Conservation (phyloP, 2,888 invertebrate species). For the Epistrophe grossulariae region DNA sequence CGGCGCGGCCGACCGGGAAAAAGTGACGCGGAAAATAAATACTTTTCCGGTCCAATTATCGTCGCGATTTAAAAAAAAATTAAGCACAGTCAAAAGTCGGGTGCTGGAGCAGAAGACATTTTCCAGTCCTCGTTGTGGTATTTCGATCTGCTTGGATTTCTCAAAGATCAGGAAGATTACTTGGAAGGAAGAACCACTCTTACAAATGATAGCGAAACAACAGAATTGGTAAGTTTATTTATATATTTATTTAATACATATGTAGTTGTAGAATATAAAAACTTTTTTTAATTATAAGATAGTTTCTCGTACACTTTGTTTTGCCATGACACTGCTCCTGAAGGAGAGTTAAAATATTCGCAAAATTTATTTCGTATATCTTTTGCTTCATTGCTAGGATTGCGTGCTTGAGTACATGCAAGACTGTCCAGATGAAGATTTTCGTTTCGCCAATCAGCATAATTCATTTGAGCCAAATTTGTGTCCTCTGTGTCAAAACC, state of each 20-base stretch:
- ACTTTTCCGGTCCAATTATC: too few relatives aligned
- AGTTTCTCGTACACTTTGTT: constrained; percentile 24
- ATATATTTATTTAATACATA: not conserved
- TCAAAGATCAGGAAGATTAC: constrained; percentile 20
- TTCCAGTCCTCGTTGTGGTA: too few relatives aligned
- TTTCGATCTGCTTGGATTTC: constrained; percentile 9
- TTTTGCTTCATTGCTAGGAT: constrained; percentile 22
- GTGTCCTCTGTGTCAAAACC: constrained; percentile 28
- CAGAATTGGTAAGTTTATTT: not conserved
- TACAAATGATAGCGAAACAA: not conserved
- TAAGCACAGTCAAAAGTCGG: constrained; percentile 30
- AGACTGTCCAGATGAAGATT: constrained; percentile 8
- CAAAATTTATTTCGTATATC: constrained; percentile 34
- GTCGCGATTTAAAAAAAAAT: constrained; percentile 12
- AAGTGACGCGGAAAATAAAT: constrained; percentile 4
- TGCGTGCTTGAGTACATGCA: constrained; percentile 9
- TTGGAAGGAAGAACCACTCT: not conserved
- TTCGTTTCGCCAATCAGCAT: constrained; percentile 17
- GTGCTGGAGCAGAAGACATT: constrained; percentile 5
- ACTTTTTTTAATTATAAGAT: not conserved
- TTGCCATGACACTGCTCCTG: constrained; percentile 33
- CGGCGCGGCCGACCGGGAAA: constrained; percentile 2
- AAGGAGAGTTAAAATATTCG: constrained; percentile 31
- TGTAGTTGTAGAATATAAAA: too few relatives aligned
- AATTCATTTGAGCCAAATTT: not conserved